Conservation (phyloP, 2,113 vertebrate genomes). For the Lates calcarifer region DNA sequence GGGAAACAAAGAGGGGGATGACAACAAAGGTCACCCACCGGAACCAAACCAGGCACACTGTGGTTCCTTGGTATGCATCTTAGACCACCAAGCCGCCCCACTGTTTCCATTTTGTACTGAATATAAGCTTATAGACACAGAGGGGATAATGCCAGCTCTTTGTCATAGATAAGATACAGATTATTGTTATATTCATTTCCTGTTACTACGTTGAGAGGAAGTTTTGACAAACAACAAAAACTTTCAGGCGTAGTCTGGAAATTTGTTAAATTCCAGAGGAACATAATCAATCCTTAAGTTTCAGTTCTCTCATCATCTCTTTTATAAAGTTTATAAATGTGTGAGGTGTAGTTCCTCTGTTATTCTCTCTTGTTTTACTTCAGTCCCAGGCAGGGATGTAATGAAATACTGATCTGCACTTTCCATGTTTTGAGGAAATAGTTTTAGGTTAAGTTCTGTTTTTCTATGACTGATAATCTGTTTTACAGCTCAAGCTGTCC, state of each 20-base stretch:
- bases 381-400: neutral
- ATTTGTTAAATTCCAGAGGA: conserved; percentile 17
- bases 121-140: neutral
- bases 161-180: neutral
- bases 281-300: neutral
- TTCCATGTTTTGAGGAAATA: neutral
- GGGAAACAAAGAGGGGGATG: conserved; percentile 2
- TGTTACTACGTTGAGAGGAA: conserved; percentile 15
- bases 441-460: neutral
- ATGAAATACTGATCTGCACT: neutral
- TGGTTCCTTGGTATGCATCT: conserved; percentile 8
- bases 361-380: neutral
- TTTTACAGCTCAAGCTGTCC: neutral
- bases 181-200: conserved; percentile 20
- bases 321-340: neutral
- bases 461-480: neutral
- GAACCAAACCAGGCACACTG: conserved; percentile 12
- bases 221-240: neutral
- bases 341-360: conserved; percentile 22
- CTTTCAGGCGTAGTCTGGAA: neutral
- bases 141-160: neutral
- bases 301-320: neutral
- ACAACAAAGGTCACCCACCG: conserved; percentile 12
- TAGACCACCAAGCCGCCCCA: neutral
- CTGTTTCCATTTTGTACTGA: conserved; percentile 33